Evolutionary conservation across 2,888 invertebrate species (phyloP), one percentile per base, ranked within the genome.

Genomic region (Tipula confusa): DNA sequence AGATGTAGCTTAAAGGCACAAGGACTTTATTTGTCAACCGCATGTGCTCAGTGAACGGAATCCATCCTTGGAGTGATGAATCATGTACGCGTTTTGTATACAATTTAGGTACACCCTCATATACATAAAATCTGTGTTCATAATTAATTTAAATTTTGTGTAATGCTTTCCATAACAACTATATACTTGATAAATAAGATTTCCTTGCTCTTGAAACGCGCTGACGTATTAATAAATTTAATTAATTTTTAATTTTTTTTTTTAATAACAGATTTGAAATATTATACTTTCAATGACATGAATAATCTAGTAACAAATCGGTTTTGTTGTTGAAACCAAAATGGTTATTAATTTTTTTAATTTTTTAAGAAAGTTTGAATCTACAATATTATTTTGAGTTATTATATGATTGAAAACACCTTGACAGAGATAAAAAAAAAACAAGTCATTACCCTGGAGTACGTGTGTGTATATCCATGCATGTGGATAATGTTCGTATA

Each of bases 211-310:
- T 64, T 64, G 64, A 64, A 64, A 64, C 24, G 24, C 24, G 64
- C 24, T 64, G 64, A 64, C 64, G 64, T 64, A 64, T 24, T 64
- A 64, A 64, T 64, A 64, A 64, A 64, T 64, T 64, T 64, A 64
- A 64, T 64, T 24, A 64, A n/a, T 64, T 64, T 24, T 24, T 15
- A 15, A 15, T 43, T 43, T 43, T n/a, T 43, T 43, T 9, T 64
- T 24, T 64, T 64, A 64, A 64, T 64, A 64, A 64, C 64, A 0
- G 24, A 64, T 64, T 64, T 64, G 64, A 64, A 64, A 64, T 64
- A 64, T 64, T 64, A 64, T 64, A 64, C 64, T 64, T 64, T 64
- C 64, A 64, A 64, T 64, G 64, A 64, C 64, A 64, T 64, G 64
- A 64, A 64, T 64, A 64, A 64, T 64, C 64, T 64, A 64, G 24